A percentile compares a stretch with the other conserved stretches of the same genome.
These are phyloP conservation scores for Drosophila yooni DNA, from an alignment of 2,888 invertebrate genomes.

Conservation along the genomic window DNA sequence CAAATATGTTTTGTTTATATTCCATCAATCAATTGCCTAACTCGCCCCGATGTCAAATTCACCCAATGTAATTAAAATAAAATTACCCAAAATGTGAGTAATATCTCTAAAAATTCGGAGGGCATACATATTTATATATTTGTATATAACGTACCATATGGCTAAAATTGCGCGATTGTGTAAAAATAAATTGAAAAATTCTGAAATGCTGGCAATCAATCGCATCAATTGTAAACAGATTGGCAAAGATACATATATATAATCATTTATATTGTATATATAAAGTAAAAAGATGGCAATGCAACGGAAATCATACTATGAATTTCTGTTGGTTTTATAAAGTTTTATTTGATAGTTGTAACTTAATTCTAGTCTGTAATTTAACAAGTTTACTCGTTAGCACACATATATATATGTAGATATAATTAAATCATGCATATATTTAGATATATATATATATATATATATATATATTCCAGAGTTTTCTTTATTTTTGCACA, in stretches of 20 bases:
- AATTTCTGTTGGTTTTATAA: conserved; percentile 7
- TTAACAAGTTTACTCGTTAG: conserved; percentile 33
- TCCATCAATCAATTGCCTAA: neutral
- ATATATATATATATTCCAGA: conserved; percentile 33
- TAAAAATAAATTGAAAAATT: neutral
- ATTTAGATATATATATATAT: conserved; percentile 15
- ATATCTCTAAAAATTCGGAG: neutral
- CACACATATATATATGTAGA: conserved; percentile 11
- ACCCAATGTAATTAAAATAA: neutral
- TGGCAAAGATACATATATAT: neutral
- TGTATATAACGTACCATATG: conserved; percentile 6
- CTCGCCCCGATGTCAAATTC: neutral
- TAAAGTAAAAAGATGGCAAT: neutral
- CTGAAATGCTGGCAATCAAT: neutral
- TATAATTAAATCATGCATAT: conserved; percentile 20
- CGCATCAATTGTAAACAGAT: conserved; percentile 3
- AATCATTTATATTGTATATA: neutral
- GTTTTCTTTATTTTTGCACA: conserved; percentile 5
- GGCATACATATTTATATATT: neutral
- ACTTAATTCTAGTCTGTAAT: conserved; percentile 50
- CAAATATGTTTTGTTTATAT: neutral
- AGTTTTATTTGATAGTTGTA: conserved; percentile 54
- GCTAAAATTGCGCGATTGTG: neutral
- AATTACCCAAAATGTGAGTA: neutral
- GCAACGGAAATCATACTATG: neutral